Evolutionary conservation across 2,888 invertebrate species (phyloP).

Genomic region (Sialis fuliginosa): DNA sequence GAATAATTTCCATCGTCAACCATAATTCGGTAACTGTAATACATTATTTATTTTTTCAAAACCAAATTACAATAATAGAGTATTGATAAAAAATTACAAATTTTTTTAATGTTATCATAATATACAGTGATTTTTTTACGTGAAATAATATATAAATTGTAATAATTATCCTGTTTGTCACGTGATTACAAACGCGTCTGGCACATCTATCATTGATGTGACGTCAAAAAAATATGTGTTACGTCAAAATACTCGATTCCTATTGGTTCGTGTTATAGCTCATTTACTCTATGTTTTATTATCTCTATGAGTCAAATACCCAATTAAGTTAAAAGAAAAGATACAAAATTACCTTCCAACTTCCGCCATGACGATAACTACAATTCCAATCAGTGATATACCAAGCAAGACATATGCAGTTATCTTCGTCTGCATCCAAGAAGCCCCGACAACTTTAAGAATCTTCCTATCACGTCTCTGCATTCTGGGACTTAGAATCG

Average conservation of each 20-base stretch:
- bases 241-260: too few relatives aligned
- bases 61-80: not conserved
- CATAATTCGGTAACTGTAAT: conserved; percentile 23
- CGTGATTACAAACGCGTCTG: too few relatives aligned
- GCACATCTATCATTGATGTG: too few relatives aligned
- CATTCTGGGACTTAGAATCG: too few relatives aligned
- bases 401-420: conserved; percentile 52
- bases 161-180: too few relatives aligned
- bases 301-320: too few relatives aligned
- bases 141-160: too few relatives aligned
- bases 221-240: too few relatives aligned
- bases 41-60: not conserved
- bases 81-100: not conserved
- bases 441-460: conserved; percentile 63
- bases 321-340: not conserved
- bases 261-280: too few relatives aligned
- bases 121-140: too few relatives aligned
- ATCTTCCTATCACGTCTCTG: conserved; percentile 20
- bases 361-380: conserved; percentile 50
- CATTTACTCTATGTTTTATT: too few relatives aligned
- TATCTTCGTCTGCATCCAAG: conserved; percentile 57
- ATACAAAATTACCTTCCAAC: conserved; percentile 36
- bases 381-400: conserved; percentile 46
- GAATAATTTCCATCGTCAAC: conserved; percentile 55
- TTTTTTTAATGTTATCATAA: too few relatives aligned